Conservation (phyloP, 2,797 vertebrate species). For the Neoniphon sammara region DNA sequence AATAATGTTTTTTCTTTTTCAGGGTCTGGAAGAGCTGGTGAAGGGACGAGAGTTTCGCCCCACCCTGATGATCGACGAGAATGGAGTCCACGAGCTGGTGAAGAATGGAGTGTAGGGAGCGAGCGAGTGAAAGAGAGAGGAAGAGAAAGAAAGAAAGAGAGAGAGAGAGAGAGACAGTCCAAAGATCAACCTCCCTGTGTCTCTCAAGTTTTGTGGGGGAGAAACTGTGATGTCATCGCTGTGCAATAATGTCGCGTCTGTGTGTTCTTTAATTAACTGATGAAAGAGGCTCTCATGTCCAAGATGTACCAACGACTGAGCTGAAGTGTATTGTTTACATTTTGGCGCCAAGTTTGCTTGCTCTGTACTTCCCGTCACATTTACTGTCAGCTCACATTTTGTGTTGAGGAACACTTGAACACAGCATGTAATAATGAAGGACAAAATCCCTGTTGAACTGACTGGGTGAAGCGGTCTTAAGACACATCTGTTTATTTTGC, state of each 20-base stretch:
- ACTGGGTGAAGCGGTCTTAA: slow-evolving; percentile 60
- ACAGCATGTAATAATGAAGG: slow-evolving; percentile 61
- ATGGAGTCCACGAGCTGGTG: slow-evolving; percentile 87
- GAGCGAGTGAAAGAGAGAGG: slow-evolving; percentile 73
- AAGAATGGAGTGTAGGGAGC: slow-evolving; percentile 87
- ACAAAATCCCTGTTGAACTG: slow-evolving; percentile 49
- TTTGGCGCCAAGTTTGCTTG: slow-evolving; percentile 22
- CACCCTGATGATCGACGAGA: slow-evolving; percentile 87
- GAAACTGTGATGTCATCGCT: slow-evolving; percentile 75
- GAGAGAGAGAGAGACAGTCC: slow-evolving; percentile 47
- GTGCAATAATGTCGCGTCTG: slow-evolving; percentile 76
- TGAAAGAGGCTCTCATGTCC: slow-evolving; percentile 22
- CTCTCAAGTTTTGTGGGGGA: slow-evolving; percentile 42
- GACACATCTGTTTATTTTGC: slow-evolving; percentile 84
- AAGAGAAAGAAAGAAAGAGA: slow-evolving; percentile 80
- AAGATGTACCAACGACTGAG: slow-evolving; percentile 34
- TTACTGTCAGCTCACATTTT: slow-evolving; percentile 10
- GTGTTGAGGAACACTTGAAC: slow-evolving; percentile 59
- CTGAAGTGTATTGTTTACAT: slow-evolving; percentile 52
- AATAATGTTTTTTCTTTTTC: not conserved
- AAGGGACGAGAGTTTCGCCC: slow-evolving; percentile 87
- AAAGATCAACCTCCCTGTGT: slow-evolving; percentile 56
- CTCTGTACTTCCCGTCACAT: slow-evolving; percentile 24
- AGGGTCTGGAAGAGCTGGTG: slow-evolving; percentile 91
- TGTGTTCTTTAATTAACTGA: slow-evolving; percentile 8